These are phyloP conservation scores for Poeciliopsis prolifica DNA, from an alignment of 2,113 vertebrate species.

Conservation along the genomic window DNA sequence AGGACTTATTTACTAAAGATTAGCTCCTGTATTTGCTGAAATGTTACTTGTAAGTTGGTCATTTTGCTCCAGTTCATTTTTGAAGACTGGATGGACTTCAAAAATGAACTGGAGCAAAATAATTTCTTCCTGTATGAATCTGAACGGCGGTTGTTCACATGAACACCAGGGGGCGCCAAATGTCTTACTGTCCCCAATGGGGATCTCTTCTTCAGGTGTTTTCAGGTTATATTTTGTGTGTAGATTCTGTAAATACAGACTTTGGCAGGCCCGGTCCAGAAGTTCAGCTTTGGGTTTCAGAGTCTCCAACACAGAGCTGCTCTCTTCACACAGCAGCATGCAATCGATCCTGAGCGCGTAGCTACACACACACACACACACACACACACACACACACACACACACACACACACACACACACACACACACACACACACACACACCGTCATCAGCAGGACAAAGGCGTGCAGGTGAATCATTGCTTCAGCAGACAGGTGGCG, in stretches of 20 bases:
- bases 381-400: conserved; percentile 6
- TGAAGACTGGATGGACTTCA: too few relatives aligned
- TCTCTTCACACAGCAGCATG: conserved; percentile 88
- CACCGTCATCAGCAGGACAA: neutral
- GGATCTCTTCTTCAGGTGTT: neutral
- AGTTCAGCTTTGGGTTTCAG: conserved; percentile 84
- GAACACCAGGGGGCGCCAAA: neutral
- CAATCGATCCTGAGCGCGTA: conserved; percentile 88
- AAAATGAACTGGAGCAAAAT: too few relatives aligned
- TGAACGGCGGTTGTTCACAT: too few relatives aligned
- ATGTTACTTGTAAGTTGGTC: too few relatives aligned
- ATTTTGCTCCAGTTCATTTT: too few relatives aligned
- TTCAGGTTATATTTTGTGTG: neutral
- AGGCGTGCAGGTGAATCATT: neutral
- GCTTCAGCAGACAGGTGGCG: neutral
- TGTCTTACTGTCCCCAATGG: too few relatives aligned
- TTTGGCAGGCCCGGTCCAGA: conserved; percentile 82
- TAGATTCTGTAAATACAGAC: conserved; percentile 69
- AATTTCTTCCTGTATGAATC: too few relatives aligned
- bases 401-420: too few relatives aligned
- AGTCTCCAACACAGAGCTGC: conserved; percentile 80
- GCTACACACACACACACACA: conserved; percentile 65
- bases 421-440: conserved; percentile 17
- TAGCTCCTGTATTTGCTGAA: too few relatives aligned
- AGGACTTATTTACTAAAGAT: too few relatives aligned